Percentiles rank a stretch among this genome's conserved stretches.
Conservation (phyloP, 2,797 vertebrate species). For the Notamacropus eugenii region DNA sequence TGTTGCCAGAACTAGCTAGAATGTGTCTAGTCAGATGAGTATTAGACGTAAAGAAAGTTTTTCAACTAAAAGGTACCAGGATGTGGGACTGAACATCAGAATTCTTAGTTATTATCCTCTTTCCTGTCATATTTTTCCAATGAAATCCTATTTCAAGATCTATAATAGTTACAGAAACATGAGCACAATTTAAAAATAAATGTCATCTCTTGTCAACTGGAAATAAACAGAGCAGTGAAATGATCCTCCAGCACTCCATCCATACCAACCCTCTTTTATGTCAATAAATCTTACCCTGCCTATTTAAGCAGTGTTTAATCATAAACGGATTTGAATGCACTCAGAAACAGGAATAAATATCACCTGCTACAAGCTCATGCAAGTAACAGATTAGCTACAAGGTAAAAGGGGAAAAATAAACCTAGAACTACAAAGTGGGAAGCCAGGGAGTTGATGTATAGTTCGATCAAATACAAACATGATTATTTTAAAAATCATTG, state of each 20-base stretch:
- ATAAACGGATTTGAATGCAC: conserved; percentile 73
- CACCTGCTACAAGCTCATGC: conserved; percentile 35
- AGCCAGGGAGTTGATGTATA: neutral
- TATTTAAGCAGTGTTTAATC: conserved; percentile 83
- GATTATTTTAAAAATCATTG: accelerated
- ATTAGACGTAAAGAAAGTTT: neutral
- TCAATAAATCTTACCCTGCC: conserved; percentile 65
- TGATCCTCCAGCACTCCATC: conserved; percentile 43
- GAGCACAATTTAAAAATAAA: conserved; percentile 62
- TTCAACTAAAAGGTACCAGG: neutral
- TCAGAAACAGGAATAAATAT: conserved; percentile 53
- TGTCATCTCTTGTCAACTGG: conserved; percentile 46
- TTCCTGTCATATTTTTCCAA: neutral
- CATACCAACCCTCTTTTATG: conserved; percentile 58
- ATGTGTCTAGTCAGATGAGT: neutral
- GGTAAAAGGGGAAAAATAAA: conserved; percentile 17
- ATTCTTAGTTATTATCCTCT: neutral
- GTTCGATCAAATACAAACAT: neutral
- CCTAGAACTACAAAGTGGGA: neutral
- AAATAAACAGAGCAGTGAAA: conserved; percentile 39
- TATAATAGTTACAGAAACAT: conserved; percentile 4
- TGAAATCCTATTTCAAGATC: conserved; percentile 27
- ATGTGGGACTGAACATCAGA: neutral
- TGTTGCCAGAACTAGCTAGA: neutral
- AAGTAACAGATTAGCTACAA: neutral